Base-by-base conservation (phyloP, 2,797 vertebrate species). In the Paedocypris micromegethes region DNA sequence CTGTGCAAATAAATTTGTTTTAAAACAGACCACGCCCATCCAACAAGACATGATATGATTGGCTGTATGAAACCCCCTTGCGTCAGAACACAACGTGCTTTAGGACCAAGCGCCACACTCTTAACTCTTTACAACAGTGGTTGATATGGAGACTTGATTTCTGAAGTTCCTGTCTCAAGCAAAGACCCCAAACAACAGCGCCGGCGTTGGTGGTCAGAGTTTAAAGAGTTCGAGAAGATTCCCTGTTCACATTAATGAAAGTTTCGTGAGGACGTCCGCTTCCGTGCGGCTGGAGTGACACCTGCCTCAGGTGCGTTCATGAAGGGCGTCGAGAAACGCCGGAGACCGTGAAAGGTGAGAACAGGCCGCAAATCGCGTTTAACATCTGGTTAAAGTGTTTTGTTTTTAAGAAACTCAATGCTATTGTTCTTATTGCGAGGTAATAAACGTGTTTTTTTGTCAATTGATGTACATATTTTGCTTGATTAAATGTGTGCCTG, bases 141-240 rank as follows among this genome's bases (percentile, higher is more conserved):
- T 71, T 73, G 69, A 58, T 41, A 51, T 0, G 69, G 73, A 41
- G 63, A 23, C 23, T 73, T 72, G 58, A 82, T 68, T 79, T 72
- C 80, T 82, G 75, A 86, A 86, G 83, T 89, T 86, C 70, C 78
- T 72, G 68, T 63, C 23, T 77, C 73, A 65, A 49, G 53, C 67
- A 50, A 54, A 63, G 2, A 4, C 3, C 41, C 51, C 37, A 44
- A 50, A 37, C 50, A 54, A 42, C 40, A 46, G 7, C 5, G 7
- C 8, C 8, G 45, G 39, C 53, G 6, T 3, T 8, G 3, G 6
- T 2, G 3, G 3, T 45, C 50, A 6, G 38, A n/a, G 37, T 40
- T 57, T 2, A 6, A 2, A 55, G 39, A 2, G 5, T 49, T 2
- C 4, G 45, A n/a, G 41, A 9, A 9, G 3, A 0, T 44, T 62